A percentile compares a stretch with the other conserved stretches of the same genome.
phyloP scores from a whole-genome alignment of 2,113 vertebrate species.

The Alosa alosa region DNA sequence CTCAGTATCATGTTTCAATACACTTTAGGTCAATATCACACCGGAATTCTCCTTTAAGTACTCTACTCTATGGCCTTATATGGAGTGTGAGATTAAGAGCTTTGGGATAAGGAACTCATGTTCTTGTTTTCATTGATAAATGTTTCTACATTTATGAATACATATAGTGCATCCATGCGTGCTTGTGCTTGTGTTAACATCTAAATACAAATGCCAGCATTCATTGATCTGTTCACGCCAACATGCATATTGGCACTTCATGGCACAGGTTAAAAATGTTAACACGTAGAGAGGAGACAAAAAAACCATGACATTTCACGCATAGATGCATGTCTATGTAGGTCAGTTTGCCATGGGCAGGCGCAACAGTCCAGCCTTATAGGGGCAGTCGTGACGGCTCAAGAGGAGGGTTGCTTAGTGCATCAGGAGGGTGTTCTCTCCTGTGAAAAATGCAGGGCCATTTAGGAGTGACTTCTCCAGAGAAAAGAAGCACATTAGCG shows the following conservation, averaged over 20 bases:
- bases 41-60: too few species aligned
- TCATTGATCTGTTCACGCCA: neutral
- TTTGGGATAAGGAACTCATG: too few species aligned
- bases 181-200: neutral
- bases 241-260: neutral
- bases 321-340: neutral
- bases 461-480: neutral
- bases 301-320: neutral
- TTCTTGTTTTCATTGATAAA: neutral
- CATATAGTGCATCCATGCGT: neutral
- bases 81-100: neutral
- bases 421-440: neutral
- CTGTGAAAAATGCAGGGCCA: neutral
- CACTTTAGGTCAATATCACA: too few species aligned
- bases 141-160: neutral
- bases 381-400: too few species aligned
- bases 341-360: neutral
- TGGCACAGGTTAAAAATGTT: neutral
- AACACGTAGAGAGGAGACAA: neutral
- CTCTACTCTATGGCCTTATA: neutral
- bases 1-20: too few species aligned
- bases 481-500: neutral
- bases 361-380: neutral
- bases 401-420: too few species aligned
- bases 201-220: neutral